Evolutionary conservation across 2,888 invertebrate genomes (phyloP), one percentile per base, ranked within the genome.

Genomic region (Pherbina coryleti): DNA sequence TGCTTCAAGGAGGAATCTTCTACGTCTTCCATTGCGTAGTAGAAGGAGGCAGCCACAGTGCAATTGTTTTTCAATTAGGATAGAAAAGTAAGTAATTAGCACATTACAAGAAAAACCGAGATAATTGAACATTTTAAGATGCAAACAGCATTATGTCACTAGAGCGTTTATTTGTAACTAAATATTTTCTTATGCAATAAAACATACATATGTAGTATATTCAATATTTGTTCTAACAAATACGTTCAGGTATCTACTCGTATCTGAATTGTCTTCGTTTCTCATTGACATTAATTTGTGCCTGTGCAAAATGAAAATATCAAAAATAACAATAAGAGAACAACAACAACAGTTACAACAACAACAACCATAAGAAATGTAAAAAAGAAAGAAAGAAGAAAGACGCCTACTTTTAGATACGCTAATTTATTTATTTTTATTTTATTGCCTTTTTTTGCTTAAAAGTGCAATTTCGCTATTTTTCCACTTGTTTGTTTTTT

Each of bases 361-460:
- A 28, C 49, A 60, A 44, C 31, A 74, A 55, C 55, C 17, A 60
- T 31, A 34, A 14, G 19, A 74, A 34, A 49, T 22, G 28, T 14
- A 66, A 53, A 51, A 60, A 28, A 60, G 17, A 60, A 60, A 60
- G 22, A 25, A 60, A 5, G n/a, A 60, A 60, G 5, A 5, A 60
- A 25, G 28, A 25, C 5, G 25, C 25, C 28, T 25, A 25, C 22
- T 60, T 60, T 49, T 49, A 49, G n/a, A 11, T 70, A 44, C 37
- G n/a, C 49, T 53, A 28, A 70, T 70, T 70, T 70, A 28, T 44
- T 70, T 70, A 22, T 70, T 70, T 70, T 44, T 70, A 51, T 17
- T 28, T 44, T 70, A 51, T 70, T 70, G 28, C 37, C 37, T 70
- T 55, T 25, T 70, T 70, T 69, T 69, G 22, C 44, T 70, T 51